Evolutionary conservation across 2,888 invertebrate species (phyloP), one percentile per base, ranked within the genome.

Genomic region (Tetranychus truncatus): DNA sequence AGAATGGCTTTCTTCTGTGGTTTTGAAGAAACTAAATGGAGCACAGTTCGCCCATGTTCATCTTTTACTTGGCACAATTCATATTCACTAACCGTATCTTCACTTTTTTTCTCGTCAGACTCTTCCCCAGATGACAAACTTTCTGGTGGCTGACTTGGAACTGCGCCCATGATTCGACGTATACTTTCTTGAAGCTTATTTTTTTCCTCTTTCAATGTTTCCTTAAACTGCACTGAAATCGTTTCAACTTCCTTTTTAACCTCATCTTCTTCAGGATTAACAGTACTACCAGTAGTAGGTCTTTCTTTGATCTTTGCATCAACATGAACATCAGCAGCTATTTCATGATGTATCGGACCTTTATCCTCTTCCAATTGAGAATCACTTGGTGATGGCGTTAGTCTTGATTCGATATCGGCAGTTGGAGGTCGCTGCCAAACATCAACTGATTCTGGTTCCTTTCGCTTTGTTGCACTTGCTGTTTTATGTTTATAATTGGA

Each of bases 11-110:
- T 87, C 0, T 91, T 88, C 81, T 92, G 92, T 0, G 89, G 87
- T 72, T 91, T 87, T 0, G 91, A 89, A 1, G 91, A 89, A 0
- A 92, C 92, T 83, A 91, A 92, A 83, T 94, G 93, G 65, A 93
- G 83, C 87, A 92, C 89, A 77, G 90, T 91, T 82, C 92, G 92
- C 0, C 93, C 93, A 80, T 91, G 91, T 81, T 92, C 92, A 80
- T 93, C 92, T 89, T 91, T 77, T 24, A 77, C 75, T 55, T 77
- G 75, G 34, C 73, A 73, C 24, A 77, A 72, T 55, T 77, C 75
- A 71, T 75, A 74, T 8, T 73, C 77, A 18, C 71, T 21, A 7
- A 46, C 66, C 6, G 24, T 66, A 8, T 15, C 24, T 9, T 73
- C 77, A 1, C 24, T 45, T 15, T 72, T 72, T 21, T 21, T 69